Evolutionary conservation across 2,888 invertebrate genomes (phyloP), one percentile per base, ranked within the genome.

Genomic region (Ormyrus thymus): DNA sequence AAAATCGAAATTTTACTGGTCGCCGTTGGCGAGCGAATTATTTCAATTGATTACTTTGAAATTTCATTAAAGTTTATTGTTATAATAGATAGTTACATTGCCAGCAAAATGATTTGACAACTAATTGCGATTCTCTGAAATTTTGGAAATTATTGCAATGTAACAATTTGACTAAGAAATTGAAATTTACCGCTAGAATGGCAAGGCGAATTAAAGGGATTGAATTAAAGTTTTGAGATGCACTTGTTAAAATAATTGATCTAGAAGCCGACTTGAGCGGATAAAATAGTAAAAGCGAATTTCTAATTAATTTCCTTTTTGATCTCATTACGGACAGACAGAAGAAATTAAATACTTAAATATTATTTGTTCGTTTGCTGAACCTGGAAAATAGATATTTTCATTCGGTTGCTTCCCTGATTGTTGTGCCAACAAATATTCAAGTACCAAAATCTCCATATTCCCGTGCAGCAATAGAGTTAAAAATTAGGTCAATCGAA

Each of bases 401-500:
- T 29, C 29, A 29, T 29, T 29, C 4, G 29, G 29, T 29, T 29
- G 29, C 29, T 3, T 29, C 8, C 43, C 6, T 43, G 50, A 7
- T 56, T 13, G 5, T 0, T 8, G 7, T 8, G 13, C 29, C 64
- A 46, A 13, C 45, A 51, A 43, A 45, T 62, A 46, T n/a, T 72
- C 51, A 61, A 61, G 11, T 51, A 50, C 13, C 13, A 55, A 69
- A 61, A 70, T 62, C 62, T 55, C 43, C 13, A 58, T 59, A 50
- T 74, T 50, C 11, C 48, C 6, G 8, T 29, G 62, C 7, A 15
- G 29, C 71, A 56, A 76, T 71, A n/a, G 56, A 70, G 56, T 66
- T 55, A 66, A 61, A 68, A 79, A 79, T 79, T 65, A 79, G 79
- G 75, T 75, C 79, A 65, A 75, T 75, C 59, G 59, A 71, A 75